A percentile compares a stretch with the other conserved stretches of the same genome.
Evolutionary conservation across 2,888 invertebrate species (phyloP).

Genomic region (Physocephala rufipes): DNA sequence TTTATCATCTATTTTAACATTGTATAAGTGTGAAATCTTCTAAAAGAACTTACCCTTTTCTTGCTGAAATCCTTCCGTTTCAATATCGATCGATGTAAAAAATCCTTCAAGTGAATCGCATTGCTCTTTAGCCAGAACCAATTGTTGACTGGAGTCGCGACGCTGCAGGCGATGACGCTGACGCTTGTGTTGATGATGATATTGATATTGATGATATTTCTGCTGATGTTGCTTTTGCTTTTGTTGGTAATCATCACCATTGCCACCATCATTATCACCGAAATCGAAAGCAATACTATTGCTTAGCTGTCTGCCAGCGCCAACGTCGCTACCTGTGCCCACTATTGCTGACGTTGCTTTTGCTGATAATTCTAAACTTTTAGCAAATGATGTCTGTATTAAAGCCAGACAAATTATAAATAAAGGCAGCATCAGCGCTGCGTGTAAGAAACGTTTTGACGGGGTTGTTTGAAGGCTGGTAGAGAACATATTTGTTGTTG

Average conservation of each 20-base stretch:
- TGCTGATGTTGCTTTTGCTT: not conserved
- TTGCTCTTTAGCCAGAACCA: slow-evolving; percentile 47
- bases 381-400: slow-evolving; percentile 24
- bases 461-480: not conserved
- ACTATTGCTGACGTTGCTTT: too few relatives aligned
- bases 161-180: slow-evolving; percentile 54
- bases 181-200: slow-evolving; percentile 43
- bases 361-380: slow-evolving; percentile 9
- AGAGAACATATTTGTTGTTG: slow-evolving; percentile 17
- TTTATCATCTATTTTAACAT: not conserved
- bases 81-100: slow-evolving; percentile 62
- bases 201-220: not conserved
- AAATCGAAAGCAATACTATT: not conserved
- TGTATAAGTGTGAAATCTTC: too few relatives aligned
- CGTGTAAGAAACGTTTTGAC: not conserved
- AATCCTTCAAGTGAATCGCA: slow-evolving; percentile 59
- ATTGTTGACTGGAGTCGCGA: slow-evolving; percentile 55
- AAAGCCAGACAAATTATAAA: slow-evolving; percentile 5
- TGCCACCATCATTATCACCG: not conserved
- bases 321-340: too few relatives aligned
- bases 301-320: not conserved
- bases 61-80: slow-evolving; percentile 57
- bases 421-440: not conserved
- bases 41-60: slow-evolving; percentile 57
- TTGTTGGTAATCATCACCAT: not conserved